Conservation (phyloP, 2,113 vertebrate genomes). For the Tupaia chinensis region DNA sequence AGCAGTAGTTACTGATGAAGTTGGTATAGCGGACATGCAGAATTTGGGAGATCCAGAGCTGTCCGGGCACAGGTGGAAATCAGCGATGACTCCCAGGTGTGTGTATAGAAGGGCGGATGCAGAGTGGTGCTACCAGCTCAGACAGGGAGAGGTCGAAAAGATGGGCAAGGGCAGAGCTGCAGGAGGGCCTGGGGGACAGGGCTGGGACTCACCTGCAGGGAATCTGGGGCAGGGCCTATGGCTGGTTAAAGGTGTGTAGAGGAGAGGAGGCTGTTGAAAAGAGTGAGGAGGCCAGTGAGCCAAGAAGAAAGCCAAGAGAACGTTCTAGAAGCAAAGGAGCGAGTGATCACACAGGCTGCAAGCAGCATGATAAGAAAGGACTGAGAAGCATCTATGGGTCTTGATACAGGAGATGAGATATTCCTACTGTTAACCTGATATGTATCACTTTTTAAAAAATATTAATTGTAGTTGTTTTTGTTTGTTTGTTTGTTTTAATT, state of each 20-base stretch:
- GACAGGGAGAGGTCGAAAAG: background rate
- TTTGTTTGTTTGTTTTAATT: too few species aligned
- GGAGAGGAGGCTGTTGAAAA: too few species aligned
- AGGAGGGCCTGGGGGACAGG: background rate
- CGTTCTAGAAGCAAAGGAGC: background rate
- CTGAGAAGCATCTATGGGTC: fast-evolving
- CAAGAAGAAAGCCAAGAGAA: background rate
- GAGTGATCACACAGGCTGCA: background rate
- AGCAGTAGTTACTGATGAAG: background rate
- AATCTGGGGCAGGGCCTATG: background rate
- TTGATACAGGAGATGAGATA: background rate
- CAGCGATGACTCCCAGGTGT: background rate
- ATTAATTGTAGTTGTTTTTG: too few species aligned
- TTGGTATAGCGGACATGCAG: background rate
- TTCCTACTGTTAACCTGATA: background rate
- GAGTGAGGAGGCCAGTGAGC: background rate
- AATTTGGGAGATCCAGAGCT: background rate
- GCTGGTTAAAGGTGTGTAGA: background rate
- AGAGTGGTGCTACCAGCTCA: background rate
- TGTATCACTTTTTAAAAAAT: background rate
- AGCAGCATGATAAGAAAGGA: background rate
- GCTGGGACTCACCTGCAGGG: background rate
- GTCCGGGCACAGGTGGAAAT: background rate
- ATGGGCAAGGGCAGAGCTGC: background rate
- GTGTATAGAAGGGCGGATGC: background rate